Percentiles rank a stretch among this genome's conserved stretches.
Evolutionary conservation across 2,113 vertebrate genomes (phyloP).

Genomic region (Prunella himalayana): DNA sequence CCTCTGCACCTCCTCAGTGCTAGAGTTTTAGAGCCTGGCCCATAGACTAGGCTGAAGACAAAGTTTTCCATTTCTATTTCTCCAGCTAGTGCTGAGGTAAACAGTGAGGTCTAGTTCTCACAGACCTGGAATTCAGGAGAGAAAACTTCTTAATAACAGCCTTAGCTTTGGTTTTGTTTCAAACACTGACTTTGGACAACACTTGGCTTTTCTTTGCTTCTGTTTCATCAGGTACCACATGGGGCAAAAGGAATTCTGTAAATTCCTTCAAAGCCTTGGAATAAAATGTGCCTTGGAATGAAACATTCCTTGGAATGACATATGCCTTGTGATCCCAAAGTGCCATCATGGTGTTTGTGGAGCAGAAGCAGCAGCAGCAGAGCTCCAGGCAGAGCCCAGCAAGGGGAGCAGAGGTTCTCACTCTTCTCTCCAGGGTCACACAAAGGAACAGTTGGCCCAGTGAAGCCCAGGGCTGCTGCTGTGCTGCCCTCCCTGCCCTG

Average conservation of each 20-base stretch:
- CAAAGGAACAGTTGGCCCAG: background rate
- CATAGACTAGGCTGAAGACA: background rate
- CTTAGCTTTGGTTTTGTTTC: background rate
- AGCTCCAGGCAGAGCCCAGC: background rate
- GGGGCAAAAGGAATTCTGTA: background rate
- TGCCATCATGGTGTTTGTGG: background rate
- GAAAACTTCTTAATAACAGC: background rate
- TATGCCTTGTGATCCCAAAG: background rate
- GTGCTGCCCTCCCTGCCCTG: background rate
- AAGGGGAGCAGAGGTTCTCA: background rate
- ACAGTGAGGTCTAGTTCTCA: background rate
- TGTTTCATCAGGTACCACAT: background rate
- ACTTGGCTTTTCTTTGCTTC: background rate
- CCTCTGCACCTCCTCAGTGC: background rate
- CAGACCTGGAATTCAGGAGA: background rate
- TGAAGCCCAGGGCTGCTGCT: background rate
- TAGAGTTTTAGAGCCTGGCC: background rate
- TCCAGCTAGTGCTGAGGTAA: background rate
- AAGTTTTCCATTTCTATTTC: background rate
- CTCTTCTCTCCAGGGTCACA: background rate
- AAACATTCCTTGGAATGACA: background rate
- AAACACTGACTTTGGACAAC: background rate
- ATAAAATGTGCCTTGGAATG: background rate
- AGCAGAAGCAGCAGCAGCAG: background rate
- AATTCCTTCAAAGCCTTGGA: background rate